phyloP scores from a whole-genome alignment of 2,113 vertebrate species.

The Dasyurus viverrinus region DNA sequence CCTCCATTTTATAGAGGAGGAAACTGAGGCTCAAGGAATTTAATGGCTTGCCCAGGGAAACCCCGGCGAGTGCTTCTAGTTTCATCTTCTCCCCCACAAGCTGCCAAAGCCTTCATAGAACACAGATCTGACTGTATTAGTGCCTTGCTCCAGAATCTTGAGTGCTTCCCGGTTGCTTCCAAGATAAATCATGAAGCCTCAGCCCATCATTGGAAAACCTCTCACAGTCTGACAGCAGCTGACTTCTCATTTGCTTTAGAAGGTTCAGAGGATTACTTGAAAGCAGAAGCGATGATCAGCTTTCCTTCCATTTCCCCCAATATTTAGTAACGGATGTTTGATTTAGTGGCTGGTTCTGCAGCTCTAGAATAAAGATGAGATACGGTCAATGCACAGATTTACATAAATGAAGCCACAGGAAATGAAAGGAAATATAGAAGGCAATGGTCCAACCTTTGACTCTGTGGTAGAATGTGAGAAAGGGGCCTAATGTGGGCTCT shows the following conservation, averaged over 20 bases:
- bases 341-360: neutral
- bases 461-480: too few species aligned
- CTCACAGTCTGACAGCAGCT: neutral
- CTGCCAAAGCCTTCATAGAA: neutral
- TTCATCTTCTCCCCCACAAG: neutral
- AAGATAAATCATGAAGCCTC: neutral
- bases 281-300: neutral
- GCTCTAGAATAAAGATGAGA: neutral
- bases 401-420: neutral
- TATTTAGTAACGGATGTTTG: neutral
- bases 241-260: neutral
- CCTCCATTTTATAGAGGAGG: neutral
- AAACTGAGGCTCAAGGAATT: neutral
- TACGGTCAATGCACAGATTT: neutral
- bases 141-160: neutral
- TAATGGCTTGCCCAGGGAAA: neutral
- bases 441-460: neutral
- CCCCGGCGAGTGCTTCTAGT: neutral
- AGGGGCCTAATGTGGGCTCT: neutral
- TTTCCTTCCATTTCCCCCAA: neutral
- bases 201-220: neutral
- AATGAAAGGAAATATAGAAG: neutral
- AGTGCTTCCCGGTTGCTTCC: neutral
- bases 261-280: neutral
- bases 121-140: neutral